Base-by-base conservation (phyloP, 2,113 vertebrate genomes). In the Clupea harengus region DNA sequence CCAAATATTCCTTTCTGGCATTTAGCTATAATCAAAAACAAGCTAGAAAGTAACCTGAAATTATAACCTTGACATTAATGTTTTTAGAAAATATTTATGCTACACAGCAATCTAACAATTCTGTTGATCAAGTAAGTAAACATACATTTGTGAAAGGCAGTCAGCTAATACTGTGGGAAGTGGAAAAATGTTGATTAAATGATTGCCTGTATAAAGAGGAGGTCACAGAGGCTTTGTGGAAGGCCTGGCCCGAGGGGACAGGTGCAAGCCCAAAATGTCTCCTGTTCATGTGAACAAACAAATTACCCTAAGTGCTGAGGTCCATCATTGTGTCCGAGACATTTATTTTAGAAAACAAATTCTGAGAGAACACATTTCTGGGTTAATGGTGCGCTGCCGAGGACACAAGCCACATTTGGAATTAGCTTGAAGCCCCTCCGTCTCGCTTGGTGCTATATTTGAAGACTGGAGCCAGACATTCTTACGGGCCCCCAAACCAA, bases 281-380 rank as follows among this genome's bases (percentile, higher is more conserved):
- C 32, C 32, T 39, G 28, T 67, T 78, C 72, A 78, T 32, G 72
- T 32, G 3, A 28, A 78, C 72, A 39, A 32, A 78, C 32, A 78
- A 44, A 78, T 78, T 39, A 78, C 72, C 25, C 72, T 78, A 44
- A 78, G 72, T 32, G 32, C 72, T 5, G 28, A 78, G 64, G 25
- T 67, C 6, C 25, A 67, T 67, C 64, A 67, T n/a, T 28, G 72
- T 78, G 28, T 78, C 20, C 54, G 18, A 60, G 54, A 60, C 54
- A 60, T 60, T 78, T 78, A 78, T 78, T 39, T 17, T 78, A 15
- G 72, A 78, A 78, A 78, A 78, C 72, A 78, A 44, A 78, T 78
- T 8, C 28, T 6, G 25, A 39, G 72, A 39, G 32, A 32, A 78
- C 72, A 78, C 32, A 32, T 78, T 78, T 78, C 72, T 78, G 72